Percentiles rank a stretch among this genome's conserved stretches.
Evolutionary conservation across 2,113 vertebrate species (phyloP).

Genomic region (Sphyrna mokarran): DNA sequence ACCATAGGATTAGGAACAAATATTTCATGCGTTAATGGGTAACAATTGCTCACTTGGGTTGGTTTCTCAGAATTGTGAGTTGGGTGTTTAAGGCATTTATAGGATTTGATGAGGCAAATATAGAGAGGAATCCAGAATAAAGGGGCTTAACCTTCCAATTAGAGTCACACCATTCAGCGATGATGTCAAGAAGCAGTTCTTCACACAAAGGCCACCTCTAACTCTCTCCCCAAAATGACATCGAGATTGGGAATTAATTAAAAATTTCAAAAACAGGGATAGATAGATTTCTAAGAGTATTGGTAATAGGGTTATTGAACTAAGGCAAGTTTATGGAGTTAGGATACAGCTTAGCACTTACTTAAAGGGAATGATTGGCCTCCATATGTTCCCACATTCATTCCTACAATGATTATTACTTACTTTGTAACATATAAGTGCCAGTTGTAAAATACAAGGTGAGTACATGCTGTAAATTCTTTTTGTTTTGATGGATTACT

Average conservation of each 20-base stretch:
- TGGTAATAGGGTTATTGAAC: neutral
- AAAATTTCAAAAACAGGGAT: neutral
- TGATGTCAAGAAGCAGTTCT: neutral
- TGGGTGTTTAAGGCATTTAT: neutral
- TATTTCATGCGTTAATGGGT: neutral
- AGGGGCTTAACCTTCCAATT: neutral
- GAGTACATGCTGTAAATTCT: neutral
- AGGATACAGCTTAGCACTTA: neutral
- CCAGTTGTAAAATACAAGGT: neutral
- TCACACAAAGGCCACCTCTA: neutral
- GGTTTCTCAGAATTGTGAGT: neutral
- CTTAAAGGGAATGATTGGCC: neutral
- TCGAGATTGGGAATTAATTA: neutral
- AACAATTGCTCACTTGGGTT: neutral
- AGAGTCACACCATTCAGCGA: neutral
- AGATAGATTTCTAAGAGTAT: neutral
- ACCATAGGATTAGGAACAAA: neutral
- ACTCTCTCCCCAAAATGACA: neutral
- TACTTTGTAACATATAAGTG: neutral
- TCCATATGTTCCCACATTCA: neutral
- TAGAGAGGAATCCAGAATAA: neutral
- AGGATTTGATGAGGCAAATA: neutral
- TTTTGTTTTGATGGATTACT: neutral
- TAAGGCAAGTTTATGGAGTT: neutral
- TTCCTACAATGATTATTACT: neutral